Evolutionary conservation across 2,113 vertebrate genomes (phyloP).

Genomic region (Cercocebus atys): DNA sequence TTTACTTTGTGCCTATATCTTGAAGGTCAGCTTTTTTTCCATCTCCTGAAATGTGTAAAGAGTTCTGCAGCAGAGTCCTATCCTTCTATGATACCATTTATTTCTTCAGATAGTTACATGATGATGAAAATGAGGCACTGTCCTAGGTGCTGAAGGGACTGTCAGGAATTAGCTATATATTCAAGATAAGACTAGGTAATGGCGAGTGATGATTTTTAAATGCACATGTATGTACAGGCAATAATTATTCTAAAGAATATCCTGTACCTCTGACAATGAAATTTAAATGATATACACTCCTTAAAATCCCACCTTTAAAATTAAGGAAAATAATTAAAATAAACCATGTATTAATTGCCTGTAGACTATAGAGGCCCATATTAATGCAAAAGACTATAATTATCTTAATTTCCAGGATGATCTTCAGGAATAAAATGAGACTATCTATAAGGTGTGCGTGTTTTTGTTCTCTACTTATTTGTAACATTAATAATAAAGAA

Average conservation of each 20-base stretch:
- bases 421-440: neutral
- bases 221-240: neutral
- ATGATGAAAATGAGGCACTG: neutral
- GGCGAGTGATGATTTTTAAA: neutral
- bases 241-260: neutral
- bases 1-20: neutral
- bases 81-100: neutral
- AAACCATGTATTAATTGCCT: neutral
- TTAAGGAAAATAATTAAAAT: conserved; percentile 7
- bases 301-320: conserved; percentile 38
- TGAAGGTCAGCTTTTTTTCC: neutral
- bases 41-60: neutral
- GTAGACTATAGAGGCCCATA: neutral
- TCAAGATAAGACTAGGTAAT: neutral
- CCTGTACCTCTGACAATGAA: neutral
- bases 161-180: neutral
- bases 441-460: neutral
- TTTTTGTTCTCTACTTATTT: conserved; percentile 46
- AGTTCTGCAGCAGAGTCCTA: neutral
- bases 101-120: neutral
- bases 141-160: conserved; percentile 67
- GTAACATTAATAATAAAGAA: neutral
- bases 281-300: neutral
- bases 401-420: conserved; percentile 15
- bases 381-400: neutral